Base-by-base conservation (phyloP, 1,140 invertebrate genomes). In the Babylonia areolata region DNA sequence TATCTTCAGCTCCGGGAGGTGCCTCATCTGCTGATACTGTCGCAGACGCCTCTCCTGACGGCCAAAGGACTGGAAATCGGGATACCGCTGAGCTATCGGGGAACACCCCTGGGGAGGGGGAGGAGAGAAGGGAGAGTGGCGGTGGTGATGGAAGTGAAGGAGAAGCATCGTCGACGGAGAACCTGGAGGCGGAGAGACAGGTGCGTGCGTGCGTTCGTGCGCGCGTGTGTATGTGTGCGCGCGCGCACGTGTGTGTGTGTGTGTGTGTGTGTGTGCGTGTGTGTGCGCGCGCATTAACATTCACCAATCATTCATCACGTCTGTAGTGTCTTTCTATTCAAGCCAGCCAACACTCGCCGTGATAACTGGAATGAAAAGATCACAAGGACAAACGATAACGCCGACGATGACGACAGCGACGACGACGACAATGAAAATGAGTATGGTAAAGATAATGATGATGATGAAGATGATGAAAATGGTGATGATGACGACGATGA, bases 251-350 rank as follows among this genome's bases (percentile, higher is more conserved):
- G 58, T 64, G 58, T 64, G 58, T 64, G 58, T 64, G 58, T 51
- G 58, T 64, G 58, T 64, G 58, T 64, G 58, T 64, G 58, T 64
- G 58, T 64, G 58, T 64, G 58, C 28, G 58, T 64, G 58, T 64
- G 58, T 64, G 58, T 64, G 58, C 2, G 58, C 28, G 58, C 28
- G 58, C 28, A 20, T 51, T 6, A 51, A 11, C 46, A 51, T 51
- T 51, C 9, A 11, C 46, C 46, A 6, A 20, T 51, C 9, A 51
- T 20, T 51, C 46, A 51, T n/a, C n/a, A n/a, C n/a, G n/a, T n/a
- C n/a, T n/a, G n/a, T n/a, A n/a, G n/a, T n/a, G n/a, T n/a, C n/a
- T n/a, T n/a, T n/a, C n/a, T n/a, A n/a, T n/a, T n/a, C n/a, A n/a
- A n/a, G n/a, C n/a, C n/a, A n/a, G n/a, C n/a, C n/a, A n/a, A n/a